Percentiles rank a stretch among this genome's conserved stretches.
These are phyloP conservation scores for Cenopis cana DNA, from an alignment of 2,888 invertebrate genomes.

Conservation along the genomic window DNA sequence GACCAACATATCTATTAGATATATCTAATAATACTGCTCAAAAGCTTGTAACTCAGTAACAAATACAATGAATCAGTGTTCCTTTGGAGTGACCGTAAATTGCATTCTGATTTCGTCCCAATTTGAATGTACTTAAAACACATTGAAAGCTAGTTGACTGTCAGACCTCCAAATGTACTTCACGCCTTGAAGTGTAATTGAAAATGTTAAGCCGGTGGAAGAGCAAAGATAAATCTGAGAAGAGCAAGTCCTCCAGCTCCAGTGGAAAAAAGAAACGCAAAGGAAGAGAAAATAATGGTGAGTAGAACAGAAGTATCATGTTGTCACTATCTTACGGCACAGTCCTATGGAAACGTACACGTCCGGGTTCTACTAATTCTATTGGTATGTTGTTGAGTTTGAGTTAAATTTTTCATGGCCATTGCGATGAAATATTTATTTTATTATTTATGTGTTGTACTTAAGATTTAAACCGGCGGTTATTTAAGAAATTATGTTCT, in stretches of 20 bases:
- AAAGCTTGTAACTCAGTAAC: constrained; percentile 9
- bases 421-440: no score
- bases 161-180: constrained; percentile 33
- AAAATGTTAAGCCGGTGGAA: constrained; percentile 93
- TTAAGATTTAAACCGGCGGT: no score
- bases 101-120: constrained; percentile 13
- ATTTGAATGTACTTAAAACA: constrained; percentile 5
- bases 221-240: constrained; percentile 92
- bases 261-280: constrained; percentile 93
- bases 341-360: neutral
- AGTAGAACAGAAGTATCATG: constrained; percentile 53
- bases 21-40: neutral
- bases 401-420: no score
- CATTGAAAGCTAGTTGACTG: constrained; percentile 8
- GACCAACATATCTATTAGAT: constrained; percentile 29
- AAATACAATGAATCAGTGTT: constrained; percentile 38
- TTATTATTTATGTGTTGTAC: neutral
- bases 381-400: neutral
- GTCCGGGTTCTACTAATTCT: neutral
- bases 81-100: constrained; percentile 32
- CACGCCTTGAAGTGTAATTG: constrained; percentile 24
- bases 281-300: constrained; percentile 91
- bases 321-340: neutral
- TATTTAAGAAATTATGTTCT: no score
- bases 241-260: constrained; percentile 83